These are phyloP conservation scores for Leptonema lineaticorne DNA, from an alignment of 1,140 invertebrate genomes.

Conservation along the genomic window DNA sequence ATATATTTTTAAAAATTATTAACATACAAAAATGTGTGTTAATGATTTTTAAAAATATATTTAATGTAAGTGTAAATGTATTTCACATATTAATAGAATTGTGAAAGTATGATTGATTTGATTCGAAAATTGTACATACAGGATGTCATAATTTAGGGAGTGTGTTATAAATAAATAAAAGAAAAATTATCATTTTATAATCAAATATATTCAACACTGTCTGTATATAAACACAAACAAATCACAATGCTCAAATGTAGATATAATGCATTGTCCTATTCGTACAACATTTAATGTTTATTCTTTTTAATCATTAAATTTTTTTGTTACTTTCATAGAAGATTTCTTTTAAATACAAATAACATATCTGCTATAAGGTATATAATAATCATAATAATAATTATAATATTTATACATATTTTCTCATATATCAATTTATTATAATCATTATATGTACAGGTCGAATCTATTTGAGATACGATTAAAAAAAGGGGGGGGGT, in stretches of 20 bases:
- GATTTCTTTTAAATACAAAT: conserved; percentile 23
- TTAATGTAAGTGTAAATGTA: too few relatives aligned
- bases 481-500: conserved; percentile 3
- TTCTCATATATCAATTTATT: too few relatives aligned
- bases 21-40: too few relatives aligned
- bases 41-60: too few relatives aligned
- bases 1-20: too few relatives aligned
- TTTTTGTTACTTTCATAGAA: too few relatives aligned
- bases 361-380: conserved; percentile 26
- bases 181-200: conserved; percentile 37
- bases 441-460: neutral
- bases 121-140: too few relatives aligned
- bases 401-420: neutral
- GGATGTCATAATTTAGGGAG: too few relatives aligned
- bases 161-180: neutral
- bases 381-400: conserved; percentile 3
- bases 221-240: conserved; percentile 38
- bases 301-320: neutral
- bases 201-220: conserved; percentile 43
- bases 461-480: neutral
- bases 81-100: too few relatives aligned
- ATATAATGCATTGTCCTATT: conserved; percentile 35
- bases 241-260: conserved; percentile 31
- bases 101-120: too few relatives aligned
- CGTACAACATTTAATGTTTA: conserved; percentile 35